Conservation (phyloP, 2,797 vertebrate species). For the Gymnodraco acuticeps region DNA sequence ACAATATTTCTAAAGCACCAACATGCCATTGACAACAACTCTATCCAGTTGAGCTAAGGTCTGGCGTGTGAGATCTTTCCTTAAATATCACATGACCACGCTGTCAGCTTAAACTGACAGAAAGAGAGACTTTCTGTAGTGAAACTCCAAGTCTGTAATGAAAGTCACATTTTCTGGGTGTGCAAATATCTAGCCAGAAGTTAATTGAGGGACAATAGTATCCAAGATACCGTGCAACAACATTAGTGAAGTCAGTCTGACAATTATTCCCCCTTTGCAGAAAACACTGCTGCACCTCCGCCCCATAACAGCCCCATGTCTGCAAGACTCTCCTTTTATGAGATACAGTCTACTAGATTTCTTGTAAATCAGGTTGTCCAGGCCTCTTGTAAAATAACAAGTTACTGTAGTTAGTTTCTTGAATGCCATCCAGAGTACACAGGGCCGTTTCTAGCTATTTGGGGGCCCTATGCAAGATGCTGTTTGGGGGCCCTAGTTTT, state of each 20-base stretch:
- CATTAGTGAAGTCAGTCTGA: constrained; percentile 53
- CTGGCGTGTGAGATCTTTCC: constrained; percentile 35
- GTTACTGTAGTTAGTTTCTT: constrained; percentile 8
- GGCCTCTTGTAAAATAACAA: constrained; percentile 23
- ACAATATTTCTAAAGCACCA: constrained; percentile 12
- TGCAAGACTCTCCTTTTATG: constrained; percentile 46
- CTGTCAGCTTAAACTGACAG: constrained; percentile 46
- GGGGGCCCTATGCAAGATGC: too few relatives aligned
- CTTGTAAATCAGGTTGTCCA: constrained; percentile 22
- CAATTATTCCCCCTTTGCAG: constrained; percentile 45
- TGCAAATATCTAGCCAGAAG: constrained; percentile 29
- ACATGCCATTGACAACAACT: constrained; percentile 21
- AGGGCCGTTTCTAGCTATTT: too few relatives aligned
- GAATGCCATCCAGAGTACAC: constrained; percentile 6
- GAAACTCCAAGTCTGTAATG: constrained; percentile 50
- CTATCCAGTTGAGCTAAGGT: constrained; percentile 23
- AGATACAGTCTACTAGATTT: constrained; percentile 23
- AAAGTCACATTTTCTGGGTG: constrained; percentile 60
- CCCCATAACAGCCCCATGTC: constrained; percentile 31
- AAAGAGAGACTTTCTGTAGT: constrained; percentile 36
- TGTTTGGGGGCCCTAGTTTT: too few relatives aligned
- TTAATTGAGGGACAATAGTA: constrained; percentile 51
- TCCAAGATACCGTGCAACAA: constrained; percentile 60
- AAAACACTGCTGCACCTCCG: constrained; percentile 40
- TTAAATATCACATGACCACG: constrained; percentile 45